These are phyloP conservation scores for Alexandromys fortis DNA, from an alignment of 2,113 vertebrate species.

Conservation along the genomic window DNA sequence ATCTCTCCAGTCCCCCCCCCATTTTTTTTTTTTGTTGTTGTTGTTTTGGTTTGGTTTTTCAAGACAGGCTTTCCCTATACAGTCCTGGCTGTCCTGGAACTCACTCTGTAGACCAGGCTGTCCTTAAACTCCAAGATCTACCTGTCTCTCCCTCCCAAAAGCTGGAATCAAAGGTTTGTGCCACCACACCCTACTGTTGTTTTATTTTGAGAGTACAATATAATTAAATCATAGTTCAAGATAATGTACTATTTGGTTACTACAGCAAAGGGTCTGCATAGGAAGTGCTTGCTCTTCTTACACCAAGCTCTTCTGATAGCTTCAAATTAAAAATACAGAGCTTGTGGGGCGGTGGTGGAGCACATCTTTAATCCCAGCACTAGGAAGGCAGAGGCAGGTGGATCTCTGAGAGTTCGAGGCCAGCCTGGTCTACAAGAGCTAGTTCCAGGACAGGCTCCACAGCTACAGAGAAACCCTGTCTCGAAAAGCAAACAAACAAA, in stretches of 20 bases:
- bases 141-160: not conserved
- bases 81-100: not conserved
- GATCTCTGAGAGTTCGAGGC: too few species aligned
- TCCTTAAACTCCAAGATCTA: not conserved
- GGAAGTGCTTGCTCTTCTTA: constrained; percentile 15
- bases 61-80: not conserved
- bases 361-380: too few species aligned
- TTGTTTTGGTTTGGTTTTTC: not conserved
- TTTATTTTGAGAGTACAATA: not conserved
- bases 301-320: not conserved
- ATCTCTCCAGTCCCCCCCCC: too few species aligned
- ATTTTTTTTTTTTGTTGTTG: too few species aligned
- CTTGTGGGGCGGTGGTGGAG: not conserved
- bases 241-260: not conserved
- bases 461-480: too few species aligned
- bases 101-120: not conserved
- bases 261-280: not conserved
- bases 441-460: too few species aligned
- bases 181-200: not conserved
- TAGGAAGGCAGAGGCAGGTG: too few species aligned
- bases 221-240: not conserved
- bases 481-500: not conserved
- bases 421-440: too few species aligned
- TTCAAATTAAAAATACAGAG: constrained; percentile 32
- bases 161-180: not conserved